These are phyloP conservation scores for Erinaceus europaeus DNA, from an alignment of 2,113 vertebrate genomes.

Conservation along the genomic window DNA sequence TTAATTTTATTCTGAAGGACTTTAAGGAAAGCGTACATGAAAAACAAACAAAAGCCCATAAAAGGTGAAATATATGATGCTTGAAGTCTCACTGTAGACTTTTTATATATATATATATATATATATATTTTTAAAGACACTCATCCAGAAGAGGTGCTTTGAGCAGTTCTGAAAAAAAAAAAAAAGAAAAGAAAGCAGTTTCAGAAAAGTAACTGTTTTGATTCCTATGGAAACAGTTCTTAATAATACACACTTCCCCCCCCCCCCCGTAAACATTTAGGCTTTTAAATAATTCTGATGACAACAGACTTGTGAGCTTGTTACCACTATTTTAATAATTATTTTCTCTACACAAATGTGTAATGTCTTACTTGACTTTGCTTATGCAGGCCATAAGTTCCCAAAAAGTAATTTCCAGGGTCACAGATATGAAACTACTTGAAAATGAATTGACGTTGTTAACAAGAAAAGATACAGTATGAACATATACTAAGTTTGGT, in stretches of 20 bases:
- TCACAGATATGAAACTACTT: constrained; percentile 52
- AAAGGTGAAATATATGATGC: constrained; percentile 69
- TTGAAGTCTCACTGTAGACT: constrained; percentile 75
- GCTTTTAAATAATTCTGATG: constrained; percentile 76
- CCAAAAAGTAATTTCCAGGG: constrained; percentile 62
- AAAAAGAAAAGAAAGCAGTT: too few species aligned
- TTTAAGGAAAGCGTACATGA: constrained; percentile 74
- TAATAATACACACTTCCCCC: constrained; percentile 76
- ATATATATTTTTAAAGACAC: constrained; percentile 81
- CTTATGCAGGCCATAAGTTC: constrained; percentile 85
- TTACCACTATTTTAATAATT: constrained; percentile 80
- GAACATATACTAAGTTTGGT: constrained; percentile 17
- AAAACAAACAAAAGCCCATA: constrained; percentile 4
- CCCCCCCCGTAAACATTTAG: constrained; percentile 74
- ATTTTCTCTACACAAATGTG: constrained; percentile 54
- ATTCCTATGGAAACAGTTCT: constrained; percentile 66
- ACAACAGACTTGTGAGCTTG: constrained; percentile 63
- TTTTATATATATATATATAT: constrained; percentile 71
- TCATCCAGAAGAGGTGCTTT: constrained; percentile 82
- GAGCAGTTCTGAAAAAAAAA: constrained; percentile 79
- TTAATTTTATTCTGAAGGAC: constrained; percentile 80
- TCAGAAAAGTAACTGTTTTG: constrained; percentile 65
- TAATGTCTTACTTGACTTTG: constrained; percentile 72
- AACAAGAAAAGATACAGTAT: constrained; percentile 59
- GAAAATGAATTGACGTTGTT: constrained; percentile 58